Base-by-base conservation (phyloP, 2,888 invertebrate species). In the Piscicola geometra region DNA sequence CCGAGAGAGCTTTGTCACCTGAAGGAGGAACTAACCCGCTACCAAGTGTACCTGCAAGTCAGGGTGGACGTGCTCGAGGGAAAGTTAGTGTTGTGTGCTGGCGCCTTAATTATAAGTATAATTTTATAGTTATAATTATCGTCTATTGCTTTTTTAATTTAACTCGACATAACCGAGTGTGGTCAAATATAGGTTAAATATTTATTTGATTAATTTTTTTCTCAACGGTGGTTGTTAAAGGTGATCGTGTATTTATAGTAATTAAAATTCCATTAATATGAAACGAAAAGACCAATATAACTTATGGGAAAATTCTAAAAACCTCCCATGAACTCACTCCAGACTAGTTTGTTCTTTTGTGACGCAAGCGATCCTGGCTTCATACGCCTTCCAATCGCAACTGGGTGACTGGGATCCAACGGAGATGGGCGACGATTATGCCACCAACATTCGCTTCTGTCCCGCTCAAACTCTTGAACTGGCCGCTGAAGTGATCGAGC, bases 321-420 rank as follows among this genome's bases (percentile, higher is more conserved):
- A 35, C 36, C n/a, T 18, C 36, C 1, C 47, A 70, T 21, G 12
- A 64, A 41, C 41, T 41, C 41, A 41, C 41, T 41, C 9, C 80
- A 93, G 96, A 75, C 88, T 99, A 81, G 97, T 97, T 1, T 97
- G 97, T 86, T 96, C 97, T 30, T 93, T 94, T 84, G 94, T 95
- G 72, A 98, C 97, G 12, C 93, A 97, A 86, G 96, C 96, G 3
- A 89, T 98, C 74, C 89, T 99, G 78, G 95, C 94, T 56, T 93
- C 93, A 69, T 92, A 91, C 85, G 88, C 92, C 79, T 93, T 94
- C 75, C 99, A 99, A 87, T 94, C 97, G 0, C 97, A 98, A 87
- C 89, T 97, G 78, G 98, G 98, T 0, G 99, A 99, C 87, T 93
- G 92, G 84, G 94, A 96, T 86, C 81, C 82, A 3, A 78, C 78